Evolutionary conservation across 2,888 invertebrate genomes (phyloP).

Genomic region (Aphidius colemani): DNA sequence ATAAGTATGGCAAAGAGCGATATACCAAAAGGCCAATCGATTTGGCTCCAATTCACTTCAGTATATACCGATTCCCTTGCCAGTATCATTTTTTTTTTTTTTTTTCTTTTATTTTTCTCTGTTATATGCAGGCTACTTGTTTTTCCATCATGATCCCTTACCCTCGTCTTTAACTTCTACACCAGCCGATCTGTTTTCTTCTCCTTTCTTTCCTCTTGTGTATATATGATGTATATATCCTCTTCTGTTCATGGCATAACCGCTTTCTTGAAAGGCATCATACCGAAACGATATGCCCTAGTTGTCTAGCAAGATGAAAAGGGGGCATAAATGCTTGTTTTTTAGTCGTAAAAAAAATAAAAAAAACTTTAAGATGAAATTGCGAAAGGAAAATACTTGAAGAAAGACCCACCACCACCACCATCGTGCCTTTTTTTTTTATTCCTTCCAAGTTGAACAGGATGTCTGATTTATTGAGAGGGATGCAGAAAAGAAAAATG

Average conservation of each 20-base stretch:
- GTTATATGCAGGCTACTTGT: slow-evolving; percentile 21
- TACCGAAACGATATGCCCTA: slow-evolving; percentile 17
- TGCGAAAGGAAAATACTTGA: too few species aligned
- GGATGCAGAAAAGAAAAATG: slow-evolving; percentile 26
- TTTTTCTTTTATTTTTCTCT: neutral
- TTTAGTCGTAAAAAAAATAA: neutral
- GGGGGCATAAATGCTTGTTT: slow-evolving; percentile 23
- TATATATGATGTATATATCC: slow-evolving; percentile 17
- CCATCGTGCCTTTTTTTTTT: too few species aligned
- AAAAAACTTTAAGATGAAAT: too few species aligned
- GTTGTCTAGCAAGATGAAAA: slow-evolving; percentile 30
- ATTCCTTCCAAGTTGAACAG: neutral
- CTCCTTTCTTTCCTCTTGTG: too few species aligned
- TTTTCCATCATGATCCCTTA: neutral
- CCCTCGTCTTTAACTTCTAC: neutral
- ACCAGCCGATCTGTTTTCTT: too few species aligned
- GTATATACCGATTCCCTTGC: slow-evolving; percentile 5
- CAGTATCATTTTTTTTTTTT: slow-evolving; percentile 12
- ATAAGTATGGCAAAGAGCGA: slow-evolving; percentile 1
- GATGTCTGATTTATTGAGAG: slow-evolving; percentile 27
- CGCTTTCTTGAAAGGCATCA: slow-evolving; percentile 20
- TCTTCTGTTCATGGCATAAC: slow-evolving; percentile 18
- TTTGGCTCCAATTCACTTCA: slow-evolving; percentile 6
- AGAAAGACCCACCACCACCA: too few species aligned
- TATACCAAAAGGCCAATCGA: slow-evolving; percentile 21